Evolutionary conservation across 2,113 vertebrate genomes (phyloP), one percentile per base, ranked within the genome.

Genomic region (Upupa epops): DNA sequence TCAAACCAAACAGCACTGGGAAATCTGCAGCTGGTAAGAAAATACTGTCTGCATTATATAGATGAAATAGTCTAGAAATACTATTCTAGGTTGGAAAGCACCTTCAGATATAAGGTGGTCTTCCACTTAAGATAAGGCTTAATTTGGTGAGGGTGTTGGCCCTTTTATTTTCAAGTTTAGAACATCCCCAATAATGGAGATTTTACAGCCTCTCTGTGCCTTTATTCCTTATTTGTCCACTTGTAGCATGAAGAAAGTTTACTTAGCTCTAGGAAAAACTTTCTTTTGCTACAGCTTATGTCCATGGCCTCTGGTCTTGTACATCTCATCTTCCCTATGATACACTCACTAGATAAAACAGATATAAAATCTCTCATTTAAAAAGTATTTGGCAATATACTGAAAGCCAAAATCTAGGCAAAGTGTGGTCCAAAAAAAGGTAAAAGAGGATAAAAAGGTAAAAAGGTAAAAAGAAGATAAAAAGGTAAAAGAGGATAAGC

Each of bases 261-360:
- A 13, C 25, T 71, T 48, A 13, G 9, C 11, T 68, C 40, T 32
- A 25, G 31, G 14, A 36, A 55, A 55, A 75, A 9, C 5, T 66
- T 68, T 13, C 1, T 25, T 64, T 82, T 81, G 16, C 12, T 78
- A 8, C 13, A 64, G 3, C 4, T 69, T 31, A 2, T 19, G 11
- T 40, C 40, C 29, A 31, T 49, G 3, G 2, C 31, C 34, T 29
- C 2, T 3, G 34, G 7, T 19, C 24, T 28, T 34, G 36, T 34
- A 28, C 32, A 40, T 59, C 14, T 82, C 0, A 0, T 51, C 18
- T 89, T 36, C 19, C 61, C 11, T 52, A 8, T 22, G 29, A 52
- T 65, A 64, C 11, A 17, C 20, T 65, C 22, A 6, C 10, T 9
- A 24, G 8, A 25, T 36, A 68, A 42, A 70, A 17, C 11, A 51